A percentile compares a stretch with the other conserved stretches of the same genome.
Conservation (phyloP, 2,888 invertebrate species). For the Andrena trimmerana region DNA sequence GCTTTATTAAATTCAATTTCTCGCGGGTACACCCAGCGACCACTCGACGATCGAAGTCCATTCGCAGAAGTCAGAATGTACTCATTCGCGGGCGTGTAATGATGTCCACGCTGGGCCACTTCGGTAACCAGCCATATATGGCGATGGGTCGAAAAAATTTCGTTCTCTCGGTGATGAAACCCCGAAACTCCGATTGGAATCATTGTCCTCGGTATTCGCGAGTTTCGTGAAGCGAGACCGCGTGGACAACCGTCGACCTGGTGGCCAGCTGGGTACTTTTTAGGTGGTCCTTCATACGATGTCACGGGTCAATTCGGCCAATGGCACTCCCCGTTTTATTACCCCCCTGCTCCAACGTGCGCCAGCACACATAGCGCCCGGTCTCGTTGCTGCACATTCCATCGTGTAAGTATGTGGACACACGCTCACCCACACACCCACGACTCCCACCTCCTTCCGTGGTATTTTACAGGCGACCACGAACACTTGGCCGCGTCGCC, state of each 20-base stretch:
- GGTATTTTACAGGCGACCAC: slow-evolving; percentile 57
- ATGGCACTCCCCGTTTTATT: slow-evolving; percentile 76
- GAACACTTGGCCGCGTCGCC: slow-evolving; percentile 15
- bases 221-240: slow-evolving; percentile 18
- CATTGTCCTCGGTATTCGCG: slow-evolving; percentile 39
- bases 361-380: slow-evolving; percentile 8
- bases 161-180: slow-evolving; percentile 19
- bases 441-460: slow-evolving; percentile 48
- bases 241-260: slow-evolving; percentile 17
- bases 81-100: not conserved
- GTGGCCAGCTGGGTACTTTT: slow-evolving; percentile 19
- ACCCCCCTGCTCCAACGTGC: slow-evolving; percentile 42
- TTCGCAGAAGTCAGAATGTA: not conserved
- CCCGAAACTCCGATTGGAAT: slow-evolving; percentile 4
- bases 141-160: not conserved
- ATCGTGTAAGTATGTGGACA: not conserved
- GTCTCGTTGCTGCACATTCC: slow-evolving; percentile 60
- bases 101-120: too few species aligned
- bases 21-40: not conserved
- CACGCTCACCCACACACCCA: slow-evolving; percentile 3
- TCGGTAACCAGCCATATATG: slow-evolving; percentile 31
- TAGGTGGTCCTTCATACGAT: slow-evolving; percentile 11
- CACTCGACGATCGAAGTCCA: not conserved
- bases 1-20: slow-evolving; percentile 1
- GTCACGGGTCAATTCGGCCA: slow-evolving; percentile 73